These are phyloP conservation scores for Iselma pallidipennis DNA, from an alignment of 2,888 invertebrate species.

Conservation along the genomic window DNA sequence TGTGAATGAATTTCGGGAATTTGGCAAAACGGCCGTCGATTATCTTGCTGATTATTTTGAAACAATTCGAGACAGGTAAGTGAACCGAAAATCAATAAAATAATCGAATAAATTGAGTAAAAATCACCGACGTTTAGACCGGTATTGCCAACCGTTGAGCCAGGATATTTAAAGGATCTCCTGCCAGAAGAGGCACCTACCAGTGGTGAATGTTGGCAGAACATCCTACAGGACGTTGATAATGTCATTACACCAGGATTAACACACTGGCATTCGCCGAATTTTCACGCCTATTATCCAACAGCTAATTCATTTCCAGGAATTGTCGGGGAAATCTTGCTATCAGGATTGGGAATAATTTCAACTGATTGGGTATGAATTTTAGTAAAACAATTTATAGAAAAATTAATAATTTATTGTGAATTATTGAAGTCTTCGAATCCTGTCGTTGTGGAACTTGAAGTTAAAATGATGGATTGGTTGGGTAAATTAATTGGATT, in stretches of 20 bases:
- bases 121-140: conserved; percentile 56
- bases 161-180: conserved; percentile 82
- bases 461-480: conserved; percentile 93
- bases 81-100: conserved; percentile 17
- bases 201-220: conserved; percentile 81
- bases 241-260: conserved; percentile 88
- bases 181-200: conserved; percentile 82
- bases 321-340: conserved; percentile 70
- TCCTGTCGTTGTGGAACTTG: conserved; percentile 84
- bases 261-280: conserved; percentile 93
- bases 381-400: too few species aligned
- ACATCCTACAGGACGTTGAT: conserved; percentile 83
- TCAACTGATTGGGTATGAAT: conserved; percentile 45
- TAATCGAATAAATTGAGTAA: too few species aligned
- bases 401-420: too few species aligned
- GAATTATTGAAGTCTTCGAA: conserved; percentile 44
- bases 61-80: conserved; percentile 76
- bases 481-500: conserved; percentile 81
- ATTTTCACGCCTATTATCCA: conserved; percentile 92
- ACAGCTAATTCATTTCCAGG: conserved; percentile 85
- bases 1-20: conserved; percentile 75
- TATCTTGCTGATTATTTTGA: conserved; percentile 90
- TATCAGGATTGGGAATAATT: conserved; percentile 39
- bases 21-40: conserved; percentile 85
- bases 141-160: conserved; percentile 86